Evolutionary conservation across 2,888 invertebrate genomes (phyloP).

Genomic region (Sphinx pinastri): DNA sequence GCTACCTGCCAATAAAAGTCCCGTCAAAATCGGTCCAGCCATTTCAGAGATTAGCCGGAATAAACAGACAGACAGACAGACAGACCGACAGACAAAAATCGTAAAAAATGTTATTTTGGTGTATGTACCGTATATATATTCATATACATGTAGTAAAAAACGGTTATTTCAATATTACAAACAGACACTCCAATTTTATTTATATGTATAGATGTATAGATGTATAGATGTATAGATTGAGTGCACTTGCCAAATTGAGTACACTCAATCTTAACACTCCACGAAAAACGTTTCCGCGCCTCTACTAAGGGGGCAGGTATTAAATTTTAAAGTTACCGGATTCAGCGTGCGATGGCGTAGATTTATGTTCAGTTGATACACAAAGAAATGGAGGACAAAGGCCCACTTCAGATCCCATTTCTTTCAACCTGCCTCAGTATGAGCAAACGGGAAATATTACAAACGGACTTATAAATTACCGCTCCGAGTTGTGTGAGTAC

Average conservation of each 20-base stretch:
- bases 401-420: conserved; percentile 26
- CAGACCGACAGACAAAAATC: too few relatives aligned
- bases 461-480: conserved; percentile 21
- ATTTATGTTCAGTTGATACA: conserved; percentile 19
- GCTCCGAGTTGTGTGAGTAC: not conserved
- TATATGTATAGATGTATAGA: too few relatives aligned
- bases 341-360: conserved; percentile 19
- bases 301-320: conserved; percentile 28
- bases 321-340: conserved; percentile 38
- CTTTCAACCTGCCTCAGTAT: conserved; percentile 12
- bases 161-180: too few relatives aligned
- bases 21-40: too few relatives aligned
- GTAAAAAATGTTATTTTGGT: too few relatives aligned
- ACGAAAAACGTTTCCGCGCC: not conserved
- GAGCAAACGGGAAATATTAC: conserved; percentile 17
- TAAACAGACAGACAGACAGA: too few relatives aligned
- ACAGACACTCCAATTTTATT: too few relatives aligned
- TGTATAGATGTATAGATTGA: too few relatives aligned
- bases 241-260: not conserved
- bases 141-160: too few relatives aligned
- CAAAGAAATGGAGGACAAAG: conserved; percentile 11
- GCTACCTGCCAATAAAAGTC: too few relatives aligned
- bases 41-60: too few relatives aligned
- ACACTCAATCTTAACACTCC: not conserved
- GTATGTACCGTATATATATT: too few relatives aligned